Percentiles rank a stretch among this genome's conserved stretches.
phyloP scores from a whole-genome alignment of 1,140 invertebrate genomes.

The Pogonus chalceus region DNA sequence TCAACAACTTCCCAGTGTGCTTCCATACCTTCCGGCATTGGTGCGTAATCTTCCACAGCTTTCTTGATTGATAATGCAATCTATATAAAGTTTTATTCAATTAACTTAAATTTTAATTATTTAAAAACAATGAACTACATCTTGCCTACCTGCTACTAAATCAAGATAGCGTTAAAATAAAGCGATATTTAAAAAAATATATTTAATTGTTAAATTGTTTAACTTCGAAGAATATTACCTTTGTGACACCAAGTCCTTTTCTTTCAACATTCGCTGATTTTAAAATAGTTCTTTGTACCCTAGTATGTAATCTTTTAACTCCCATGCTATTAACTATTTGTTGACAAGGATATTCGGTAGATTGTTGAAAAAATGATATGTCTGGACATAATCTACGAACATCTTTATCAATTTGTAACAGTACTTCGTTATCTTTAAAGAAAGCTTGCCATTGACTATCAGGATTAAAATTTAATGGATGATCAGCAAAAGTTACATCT shows the following conservation, averaged over 20 bases:
- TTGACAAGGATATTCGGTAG: conserved; percentile 75
- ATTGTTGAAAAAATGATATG: conserved; percentile 93
- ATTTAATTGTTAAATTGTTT: conserved; percentile 8
- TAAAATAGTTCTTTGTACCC: conserved; percentile 77
- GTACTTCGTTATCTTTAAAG: conserved; percentile 94
- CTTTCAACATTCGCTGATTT: conserved; percentile 80
- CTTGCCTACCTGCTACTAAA: conserved; percentile 29
- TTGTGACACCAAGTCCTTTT: conserved; percentile 80
- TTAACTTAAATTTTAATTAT: background rate
- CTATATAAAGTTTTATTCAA: conserved; percentile 32
- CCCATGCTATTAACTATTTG: conserved; percentile 64
- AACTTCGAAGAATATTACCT: conserved; percentile 45
- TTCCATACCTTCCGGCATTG: conserved; percentile 71
- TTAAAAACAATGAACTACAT: conserved; percentile 17
- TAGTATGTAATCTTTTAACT: conserved; percentile 68
- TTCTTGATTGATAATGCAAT: conserved; percentile 53
- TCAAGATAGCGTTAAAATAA: conserved; percentile 17
- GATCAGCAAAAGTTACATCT: conserved; percentile 54
- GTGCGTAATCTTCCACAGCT: conserved; percentile 66
- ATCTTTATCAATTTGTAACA: conserved; percentile 96
- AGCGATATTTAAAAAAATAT: conserved; percentile 7
- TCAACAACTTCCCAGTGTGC: conserved; percentile 97
- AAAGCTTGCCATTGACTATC: conserved; percentile 87
- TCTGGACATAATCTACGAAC: conserved; percentile 90
- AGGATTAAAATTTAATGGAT: conserved; percentile 89